phyloP scores from a whole-genome alignment of 53 echinoderm and acorn worm genomes.

The Arbacia lixula region DNA sequence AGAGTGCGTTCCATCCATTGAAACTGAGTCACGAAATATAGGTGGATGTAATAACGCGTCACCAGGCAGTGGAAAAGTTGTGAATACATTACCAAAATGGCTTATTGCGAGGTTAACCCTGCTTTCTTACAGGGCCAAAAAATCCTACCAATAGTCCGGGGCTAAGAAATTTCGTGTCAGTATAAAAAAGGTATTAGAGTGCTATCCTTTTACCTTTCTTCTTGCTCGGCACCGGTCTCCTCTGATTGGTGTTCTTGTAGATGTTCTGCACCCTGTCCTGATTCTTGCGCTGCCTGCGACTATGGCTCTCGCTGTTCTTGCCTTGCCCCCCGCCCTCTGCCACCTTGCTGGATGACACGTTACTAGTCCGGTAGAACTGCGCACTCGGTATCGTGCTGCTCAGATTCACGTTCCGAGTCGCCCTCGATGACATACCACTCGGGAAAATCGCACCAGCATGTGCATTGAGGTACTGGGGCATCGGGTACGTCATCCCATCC shows the following conservation, averaged over 20 bases:
- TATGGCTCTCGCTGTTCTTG: not conserved
- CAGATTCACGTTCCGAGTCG: slow-evolving; percentile 7
- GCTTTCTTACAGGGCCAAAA: no score
- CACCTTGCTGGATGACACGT: not conserved
- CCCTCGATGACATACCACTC: not conserved
- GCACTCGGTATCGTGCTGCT: not conserved
- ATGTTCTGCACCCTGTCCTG: slow-evolving; percentile 77
- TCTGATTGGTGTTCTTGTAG: slow-evolving; percentile 48
- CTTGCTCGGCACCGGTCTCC: slow-evolving; percentile 39
- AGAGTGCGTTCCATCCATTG: no score
- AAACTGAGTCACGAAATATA: no score
- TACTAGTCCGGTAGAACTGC: slow-evolving; percentile 9
- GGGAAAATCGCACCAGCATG: not conserved
- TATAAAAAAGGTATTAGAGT: not conserved
- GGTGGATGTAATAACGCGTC: no score
- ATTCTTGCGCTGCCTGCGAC: slow-evolving; percentile 68
- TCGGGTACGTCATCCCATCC: slow-evolving; percentile 18
- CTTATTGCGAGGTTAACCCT: no score
- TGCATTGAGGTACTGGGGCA: not conserved
- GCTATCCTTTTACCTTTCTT: slow-evolving; percentile 6
- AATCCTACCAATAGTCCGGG: no score
- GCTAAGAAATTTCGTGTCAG: no score
- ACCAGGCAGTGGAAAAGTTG: no score
- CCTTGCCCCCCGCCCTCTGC: not conserved
- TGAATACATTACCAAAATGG: no score